Percentiles rank a stretch among this genome's conserved stretches.
Conservation (phyloP, 2,888 invertebrate genomes). For the Eristalis intricaria region DNA sequence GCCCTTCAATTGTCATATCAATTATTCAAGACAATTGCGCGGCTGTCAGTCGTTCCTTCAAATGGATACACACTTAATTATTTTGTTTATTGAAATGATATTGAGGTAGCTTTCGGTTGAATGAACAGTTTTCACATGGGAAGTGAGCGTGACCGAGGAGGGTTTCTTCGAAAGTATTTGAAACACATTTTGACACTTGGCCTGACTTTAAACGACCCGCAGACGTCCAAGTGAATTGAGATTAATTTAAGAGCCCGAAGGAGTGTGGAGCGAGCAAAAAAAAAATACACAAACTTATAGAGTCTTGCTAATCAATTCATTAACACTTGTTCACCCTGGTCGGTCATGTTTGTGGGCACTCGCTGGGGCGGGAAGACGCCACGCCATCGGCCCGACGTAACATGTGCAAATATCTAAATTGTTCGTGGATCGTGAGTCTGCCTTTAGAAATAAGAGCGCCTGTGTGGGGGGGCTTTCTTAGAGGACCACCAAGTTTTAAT, state of each 20-base stretch:
- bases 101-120: constrained; percentile 27
- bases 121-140: constrained; percentile 31
- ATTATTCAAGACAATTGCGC: constrained; percentile 26
- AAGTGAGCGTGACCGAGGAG: constrained; percentile 10
- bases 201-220: constrained; percentile 23
- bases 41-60: constrained; percentile 2
- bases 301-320: constrained; percentile 26
- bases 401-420: constrained; percentile 24
- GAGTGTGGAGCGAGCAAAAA: background rate
- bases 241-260: constrained; percentile 9
- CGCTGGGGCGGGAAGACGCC: background rate
- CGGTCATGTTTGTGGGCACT: constrained; percentile 6
- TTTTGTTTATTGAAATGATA: constrained; percentile 59
- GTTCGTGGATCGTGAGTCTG: background rate
- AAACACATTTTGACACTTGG: constrained; percentile 48
- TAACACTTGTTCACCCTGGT: constrained; percentile 16
- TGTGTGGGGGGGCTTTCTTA: background rate
- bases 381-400: background rate
- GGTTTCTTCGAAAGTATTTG: background rate
- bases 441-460: constrained; percentile 17
- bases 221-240: constrained; percentile 38
- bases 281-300: constrained; percentile 4
- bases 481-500: constrained; percentile 13
- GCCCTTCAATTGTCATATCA: background rate
- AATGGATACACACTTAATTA: constrained; percentile 52